phyloP scores from a whole-genome alignment of 2,797 vertebrate genomes.

The Anguilla pacifica region DNA sequence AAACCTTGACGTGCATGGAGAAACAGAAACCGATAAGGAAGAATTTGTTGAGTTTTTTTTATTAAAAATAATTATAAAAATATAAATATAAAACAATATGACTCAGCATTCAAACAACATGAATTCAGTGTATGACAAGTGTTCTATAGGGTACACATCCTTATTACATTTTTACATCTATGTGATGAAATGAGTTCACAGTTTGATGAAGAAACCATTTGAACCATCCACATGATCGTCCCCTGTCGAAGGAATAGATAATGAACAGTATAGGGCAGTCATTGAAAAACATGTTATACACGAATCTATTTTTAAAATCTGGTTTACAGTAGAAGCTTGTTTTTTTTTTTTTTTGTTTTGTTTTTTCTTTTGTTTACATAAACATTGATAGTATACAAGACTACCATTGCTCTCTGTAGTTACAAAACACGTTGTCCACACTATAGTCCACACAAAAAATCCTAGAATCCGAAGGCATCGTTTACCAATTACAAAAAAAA shows the following conservation, averaged over 20 bases:
- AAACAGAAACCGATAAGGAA: not conserved
- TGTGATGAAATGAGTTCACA: conserved; percentile 78
- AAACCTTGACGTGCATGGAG: not conserved
- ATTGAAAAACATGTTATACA: conserved; percentile 78
- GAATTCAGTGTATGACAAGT: conserved; percentile 74
- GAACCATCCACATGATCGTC: conserved; percentile 77
- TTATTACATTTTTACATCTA: conserved; percentile 77
- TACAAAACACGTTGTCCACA: conserved; percentile 84
- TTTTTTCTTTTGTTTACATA: conserved; percentile 57
- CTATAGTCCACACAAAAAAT: conserved; percentile 79
- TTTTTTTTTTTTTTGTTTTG: conserved; percentile 39
- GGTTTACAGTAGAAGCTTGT: conserved; percentile 68
- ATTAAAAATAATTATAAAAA: conserved; percentile 99
- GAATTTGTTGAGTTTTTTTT: conserved; percentile 67
- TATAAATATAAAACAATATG: conserved; percentile 99
- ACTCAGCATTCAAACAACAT: conserved; percentile 78
- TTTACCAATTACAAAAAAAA: conserved; percentile 74
- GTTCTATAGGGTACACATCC: conserved; percentile 77
- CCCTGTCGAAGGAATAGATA: conserved; percentile 72
- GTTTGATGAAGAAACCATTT: conserved; percentile 75
- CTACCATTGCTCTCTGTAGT: conserved; percentile 76
- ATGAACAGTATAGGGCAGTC: conserved; percentile 76
- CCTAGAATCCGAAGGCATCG: conserved; percentile 80
- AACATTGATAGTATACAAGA: conserved; percentile 82
- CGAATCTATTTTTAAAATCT: conserved; percentile 65